These are phyloP conservation scores for Lymantria dispar DNA, from an alignment of 2,888 invertebrate species.

Conservation along the genomic window DNA sequence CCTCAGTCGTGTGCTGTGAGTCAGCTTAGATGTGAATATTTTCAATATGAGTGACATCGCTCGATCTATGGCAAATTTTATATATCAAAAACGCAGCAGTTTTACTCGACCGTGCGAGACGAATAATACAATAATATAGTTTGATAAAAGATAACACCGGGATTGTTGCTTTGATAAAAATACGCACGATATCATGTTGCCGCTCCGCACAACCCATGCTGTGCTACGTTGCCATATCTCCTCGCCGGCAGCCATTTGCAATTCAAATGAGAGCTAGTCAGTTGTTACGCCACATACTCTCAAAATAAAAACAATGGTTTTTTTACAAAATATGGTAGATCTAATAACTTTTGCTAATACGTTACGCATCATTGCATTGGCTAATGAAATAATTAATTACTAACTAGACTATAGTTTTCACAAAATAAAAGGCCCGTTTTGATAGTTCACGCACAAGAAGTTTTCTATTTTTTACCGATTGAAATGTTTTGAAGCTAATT, in stretches of 20 bases:
- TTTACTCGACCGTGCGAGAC: conserved; percentile 24
- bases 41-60: neutral
- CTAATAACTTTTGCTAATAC: conserved; percentile 41
- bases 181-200: conserved; percentile 60
- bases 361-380: conserved; percentile 37
- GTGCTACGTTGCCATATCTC: conserved; percentile 62
- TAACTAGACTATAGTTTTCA: too few species aligned
- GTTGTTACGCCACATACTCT: conserved; percentile 62
- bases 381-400: too few species aligned
- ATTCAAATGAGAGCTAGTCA: conserved; percentile 59
- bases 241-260: conserved; percentile 64
- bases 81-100: neutral
- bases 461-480: too few species aligned
- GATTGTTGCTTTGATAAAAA: conserved; percentile 63
- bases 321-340: conserved; percentile 47
- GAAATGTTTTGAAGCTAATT: too few species aligned
- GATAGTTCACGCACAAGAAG: too few species aligned
- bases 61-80: neutral
- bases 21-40: neutral
- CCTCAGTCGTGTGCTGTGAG: neutral
- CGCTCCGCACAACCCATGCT: conserved; percentile 45
- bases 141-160: conserved; percentile 57
- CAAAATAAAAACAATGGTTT: conserved; percentile 73
- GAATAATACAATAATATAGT: conserved; percentile 31
- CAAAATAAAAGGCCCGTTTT: too few species aligned